Evolutionary conservation across 2,113 vertebrate species (phyloP).

Genomic region (Hoplias malabaricus): DNA sequence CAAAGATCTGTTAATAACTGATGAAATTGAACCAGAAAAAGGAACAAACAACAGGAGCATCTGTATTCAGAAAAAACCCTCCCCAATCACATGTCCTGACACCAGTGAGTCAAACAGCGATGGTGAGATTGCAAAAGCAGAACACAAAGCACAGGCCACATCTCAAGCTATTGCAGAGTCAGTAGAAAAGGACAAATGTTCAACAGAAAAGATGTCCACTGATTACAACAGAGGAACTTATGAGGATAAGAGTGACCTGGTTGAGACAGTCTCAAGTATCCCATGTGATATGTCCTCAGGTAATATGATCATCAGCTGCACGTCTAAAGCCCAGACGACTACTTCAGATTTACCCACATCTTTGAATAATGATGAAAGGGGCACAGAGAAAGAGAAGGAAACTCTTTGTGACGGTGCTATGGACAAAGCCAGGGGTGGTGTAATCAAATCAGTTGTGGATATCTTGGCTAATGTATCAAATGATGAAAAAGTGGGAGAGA

Average conservation of each 20-base stretch:
- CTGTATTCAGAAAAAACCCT: neutral
- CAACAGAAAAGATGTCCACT: neutral
- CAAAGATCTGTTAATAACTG: slow-evolving; percentile 1
- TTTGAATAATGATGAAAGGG: slow-evolving; percentile 9
- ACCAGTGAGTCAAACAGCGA: slow-evolving; percentile 6
- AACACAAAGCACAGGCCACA: neutral
- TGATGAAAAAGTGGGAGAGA: neutral
- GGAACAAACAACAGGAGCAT: neutral
- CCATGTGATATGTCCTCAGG: slow-evolving; percentile 1
- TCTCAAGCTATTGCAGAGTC: neutral
- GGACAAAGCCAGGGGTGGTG: neutral
- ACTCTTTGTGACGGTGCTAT: slow-evolving; percentile 6
- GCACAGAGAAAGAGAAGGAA: neutral
- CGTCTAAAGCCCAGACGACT: neutral
- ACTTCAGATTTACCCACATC: slow-evolving; percentile 18
- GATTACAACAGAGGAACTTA: neutral
- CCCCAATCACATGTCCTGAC: neutral
- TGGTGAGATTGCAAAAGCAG: neutral
- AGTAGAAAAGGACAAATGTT: neutral
- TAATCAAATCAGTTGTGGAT: neutral
- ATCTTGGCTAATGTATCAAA: neutral
- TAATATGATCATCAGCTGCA: slow-evolving; percentile 18
- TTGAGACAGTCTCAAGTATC: slow-evolving; percentile 17
- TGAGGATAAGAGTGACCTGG: neutral
- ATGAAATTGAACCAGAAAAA: neutral